phyloP scores from a whole-genome alignment of 1,140 invertebrate genomes.

The Gerris buenoi region DNA sequence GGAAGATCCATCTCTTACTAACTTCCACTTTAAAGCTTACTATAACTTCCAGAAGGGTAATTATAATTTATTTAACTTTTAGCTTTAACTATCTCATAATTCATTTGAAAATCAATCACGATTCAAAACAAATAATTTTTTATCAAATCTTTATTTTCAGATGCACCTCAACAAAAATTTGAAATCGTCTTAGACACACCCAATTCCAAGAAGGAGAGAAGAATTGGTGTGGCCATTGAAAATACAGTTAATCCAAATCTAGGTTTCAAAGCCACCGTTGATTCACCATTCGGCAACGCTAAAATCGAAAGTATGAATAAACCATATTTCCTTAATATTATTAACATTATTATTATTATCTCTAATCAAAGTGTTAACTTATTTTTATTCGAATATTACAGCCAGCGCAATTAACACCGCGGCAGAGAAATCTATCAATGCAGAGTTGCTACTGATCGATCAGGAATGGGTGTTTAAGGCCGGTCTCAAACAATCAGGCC shows the following conservation, averaged over 20 bases:
- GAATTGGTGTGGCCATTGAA: conserved; percentile 36
- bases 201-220: conserved; percentile 45
- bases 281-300: conserved; percentile 41
- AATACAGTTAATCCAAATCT: conserved; percentile 34
- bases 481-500: conserved; percentile 42
- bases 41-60: conserved; percentile 23
- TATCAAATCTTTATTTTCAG: too few species aligned
- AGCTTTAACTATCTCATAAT: too few species aligned
- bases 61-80: too few species aligned
- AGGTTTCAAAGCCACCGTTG: conserved; percentile 35
- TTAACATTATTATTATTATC: not conserved
- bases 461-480: conserved; percentile 41
- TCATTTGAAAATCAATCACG: too few species aligned
- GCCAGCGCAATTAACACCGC: not conserved
- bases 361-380: not conserved
- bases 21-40: conserved; percentile 41
- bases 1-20: conserved; percentile 39
- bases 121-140: too few species aligned
- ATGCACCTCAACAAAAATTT: conserved; percentile 29
- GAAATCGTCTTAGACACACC: conserved; percentile 53
- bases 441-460: conserved; percentile 40
- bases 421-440: conserved; percentile 35
- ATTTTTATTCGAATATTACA: not conserved
- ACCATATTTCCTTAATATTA: not conserved
- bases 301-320: conserved; percentile 31